phyloP scores from a whole-genome alignment of 2,797 vertebrate genomes.

The Acanthurus leucopareius region DNA sequence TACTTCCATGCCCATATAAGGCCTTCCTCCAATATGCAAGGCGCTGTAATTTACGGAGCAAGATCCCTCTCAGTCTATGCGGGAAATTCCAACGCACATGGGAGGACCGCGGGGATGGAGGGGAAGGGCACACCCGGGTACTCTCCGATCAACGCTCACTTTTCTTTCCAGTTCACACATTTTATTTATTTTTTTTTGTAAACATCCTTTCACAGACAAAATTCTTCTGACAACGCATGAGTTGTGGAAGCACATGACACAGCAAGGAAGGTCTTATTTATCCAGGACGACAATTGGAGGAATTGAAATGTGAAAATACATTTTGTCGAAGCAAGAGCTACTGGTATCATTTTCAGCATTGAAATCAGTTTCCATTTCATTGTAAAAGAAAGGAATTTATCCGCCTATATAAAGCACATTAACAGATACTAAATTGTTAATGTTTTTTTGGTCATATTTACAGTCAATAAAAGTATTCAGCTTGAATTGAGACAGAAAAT shows the following conservation, averaged over 20 bases:
- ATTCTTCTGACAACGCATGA: background rate
- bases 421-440: background rate
- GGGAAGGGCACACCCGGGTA: constrained; percentile 43
- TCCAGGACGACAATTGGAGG: background rate
- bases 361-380: constrained; percentile 3
- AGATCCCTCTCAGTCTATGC: constrained; percentile 79
- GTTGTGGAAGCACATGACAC: constrained; percentile 12
- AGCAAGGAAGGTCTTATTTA: background rate
- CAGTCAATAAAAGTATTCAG: background rate
- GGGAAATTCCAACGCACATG: constrained; percentile 88
- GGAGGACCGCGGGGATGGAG: constrained; percentile 53
- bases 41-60: constrained; percentile 84
- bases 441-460: too few species aligned
- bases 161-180: constrained; percentile 31
- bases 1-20: constrained; percentile 87
- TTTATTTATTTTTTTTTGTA: background rate
- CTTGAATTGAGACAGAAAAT: background rate
- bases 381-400: background rate
- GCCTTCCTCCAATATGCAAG: constrained; percentile 79
- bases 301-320: too few species aligned
- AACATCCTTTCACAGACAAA: background rate
- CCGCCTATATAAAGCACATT: background rate
- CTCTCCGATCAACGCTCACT: constrained; percentile 14
- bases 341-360: constrained; percentile 1
- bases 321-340: background rate